Base-by-base conservation (phyloP, 35 echinoderm and acorn worm species). In the Hemicentrotus pulcherrimus region DNA sequence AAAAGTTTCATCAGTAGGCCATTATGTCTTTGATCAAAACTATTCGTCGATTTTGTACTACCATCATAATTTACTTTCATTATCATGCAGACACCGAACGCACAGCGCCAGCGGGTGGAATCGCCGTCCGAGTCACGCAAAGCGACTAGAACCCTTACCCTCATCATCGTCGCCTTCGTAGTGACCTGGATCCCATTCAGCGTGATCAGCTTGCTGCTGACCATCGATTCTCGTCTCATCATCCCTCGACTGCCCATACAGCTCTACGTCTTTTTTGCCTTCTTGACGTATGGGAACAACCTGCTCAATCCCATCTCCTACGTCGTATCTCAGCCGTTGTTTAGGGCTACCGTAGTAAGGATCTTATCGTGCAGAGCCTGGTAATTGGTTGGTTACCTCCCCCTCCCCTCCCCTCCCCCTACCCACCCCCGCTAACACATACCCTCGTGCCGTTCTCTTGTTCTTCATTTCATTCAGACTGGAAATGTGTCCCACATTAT, bases 161-260 rank as follows among this genome's bases (percentile, higher is more conserved):
- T 78, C 65, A 78, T 78, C 65, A 78, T 78, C 22, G 65, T 78
- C 65, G 65, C 65, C 19, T 78, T 78, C 65, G 65, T 78, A 78
- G 22, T 78, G 65, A 78, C 65, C 65, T 78, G 65, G 65, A 78
- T 78, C 65, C 65, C 65, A 1, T 78, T 78, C 65, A 78, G 65
- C 24, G 65, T 78, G 19, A 78, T 78, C 65, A 78, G 65, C 5
- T 28, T 78, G 7, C 65, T 78, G 24, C 24, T 78, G 65, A 78
- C 65, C 65, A 78, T 78, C 65, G 24, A 78, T 28, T 22, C 65
- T 78, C 65, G 65, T 78, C 65, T 78, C 65, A 78, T 78, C 65
- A 78, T 78, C 28, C 65, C 65, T 78, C 19, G 22, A 28, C 19
- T 78, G 7, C 65, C 65, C 22, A 78, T 78, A 78, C 65, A 78